Base-by-base conservation (phyloP, 2,797 vertebrate genomes). In the Enteromius afrohamiltoni region DNA sequence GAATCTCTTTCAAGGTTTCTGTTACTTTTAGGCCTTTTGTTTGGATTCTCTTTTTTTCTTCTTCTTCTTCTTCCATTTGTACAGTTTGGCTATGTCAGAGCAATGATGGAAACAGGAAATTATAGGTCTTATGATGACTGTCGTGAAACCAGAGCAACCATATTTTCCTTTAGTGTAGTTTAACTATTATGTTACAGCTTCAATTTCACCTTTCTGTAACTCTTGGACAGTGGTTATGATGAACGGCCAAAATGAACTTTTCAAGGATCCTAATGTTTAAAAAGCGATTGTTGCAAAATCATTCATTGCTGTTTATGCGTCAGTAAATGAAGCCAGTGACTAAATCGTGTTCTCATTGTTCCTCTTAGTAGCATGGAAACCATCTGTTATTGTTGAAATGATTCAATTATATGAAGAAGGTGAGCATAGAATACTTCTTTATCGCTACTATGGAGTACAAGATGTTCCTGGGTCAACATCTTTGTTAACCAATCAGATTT, bases 101-200 rank as follows among this genome's bases (percentile, higher is more conserved):
- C 55, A 42, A 16, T 60, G 37, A 77, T 60, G 34, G 74, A 77
- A 77, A 77, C 53, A 42, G 53, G 74, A 60, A 77, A 37, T 77
- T 77, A 40, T 60, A 40, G 74, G 13, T 13, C 53, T 58, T 55
- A 60, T 58, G 19, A 64, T 64, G 23, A 45, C 37, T 64, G 58
- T 37, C 6, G 21, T 37, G 31, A 55, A 75, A 19, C 34, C 34
- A 9, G 34, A 37, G 4, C 9, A 31, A 45, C n/a, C 11, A 16
- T 45, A 45, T 64, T 64, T 77, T 42, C n/a, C 40, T 77, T 47
- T 1, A 40, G n/a, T 58, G 53, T 17, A 40, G 8, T 62, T 62
- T 19, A 64, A 42, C 5, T 40, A 26, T 77, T 42, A 58, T 45
- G 16, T 77, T 62, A 29, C 53, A 40, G 5, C 23, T 62, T 64